Evolutionary conservation across 2,888 invertebrate species (phyloP).

Genomic region (Cloeon dipterum): DNA sequence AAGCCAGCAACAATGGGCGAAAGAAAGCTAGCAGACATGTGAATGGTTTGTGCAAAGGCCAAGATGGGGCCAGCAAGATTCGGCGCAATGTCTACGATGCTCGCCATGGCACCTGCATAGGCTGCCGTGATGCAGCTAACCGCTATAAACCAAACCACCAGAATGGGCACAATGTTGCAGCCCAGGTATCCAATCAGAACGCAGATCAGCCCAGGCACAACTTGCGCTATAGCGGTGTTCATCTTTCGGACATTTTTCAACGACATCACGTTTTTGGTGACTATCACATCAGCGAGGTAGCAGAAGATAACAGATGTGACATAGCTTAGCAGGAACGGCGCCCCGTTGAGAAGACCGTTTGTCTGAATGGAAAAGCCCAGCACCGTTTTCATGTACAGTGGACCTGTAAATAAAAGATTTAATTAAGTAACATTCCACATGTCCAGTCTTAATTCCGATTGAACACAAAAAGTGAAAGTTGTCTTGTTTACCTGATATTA

Average conservation of each 20-base stretch:
- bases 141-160: constrained; percentile 41
- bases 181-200: constrained; percentile 37
- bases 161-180: constrained; percentile 28
- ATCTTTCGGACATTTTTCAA: constrained; percentile 40
- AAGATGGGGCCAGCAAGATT: constrained; percentile 46
- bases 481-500: too few species aligned
- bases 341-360: constrained; percentile 41
- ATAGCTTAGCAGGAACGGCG: constrained; percentile 45
- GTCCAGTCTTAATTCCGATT: too few species aligned
- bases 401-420: too few species aligned
- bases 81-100: constrained; percentile 54
- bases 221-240: constrained; percentile 42
- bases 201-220: constrained; percentile 38
- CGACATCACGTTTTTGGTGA: constrained; percentile 29
- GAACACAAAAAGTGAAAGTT: too few species aligned
- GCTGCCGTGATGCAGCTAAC: constrained; percentile 46
- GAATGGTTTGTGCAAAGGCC: constrained; percentile 53
- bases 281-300: constrained; percentile 37
- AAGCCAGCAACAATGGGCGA: constrained; percentile 39
- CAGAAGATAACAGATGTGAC: constrained; percentile 44
- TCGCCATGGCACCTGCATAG: constrained; percentile 53
- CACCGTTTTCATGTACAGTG: constrained; percentile 44
- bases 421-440: too few species aligned
- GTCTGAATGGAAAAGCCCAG: constrained; percentile 42
- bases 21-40: constrained; percentile 48